Evolutionary conservation across 1,140 invertebrate genomes (phyloP).

Genomic region (Ephestia elutella): DNA sequence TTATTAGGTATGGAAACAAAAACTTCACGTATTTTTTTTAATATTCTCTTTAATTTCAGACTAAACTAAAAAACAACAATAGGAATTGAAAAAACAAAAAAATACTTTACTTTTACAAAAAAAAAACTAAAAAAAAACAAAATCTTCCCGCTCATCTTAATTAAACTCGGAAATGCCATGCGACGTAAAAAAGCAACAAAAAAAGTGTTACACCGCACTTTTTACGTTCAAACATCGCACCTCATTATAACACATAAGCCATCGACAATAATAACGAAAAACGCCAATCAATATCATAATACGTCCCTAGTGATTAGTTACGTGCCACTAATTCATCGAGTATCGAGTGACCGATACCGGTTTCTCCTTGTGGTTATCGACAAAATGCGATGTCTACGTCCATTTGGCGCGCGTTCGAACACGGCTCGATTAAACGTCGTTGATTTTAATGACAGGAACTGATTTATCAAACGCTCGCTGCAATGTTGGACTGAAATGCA

Average conservation of each 20-base stretch:
- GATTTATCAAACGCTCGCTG: background rate
- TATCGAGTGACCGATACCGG: conserved; percentile 29
- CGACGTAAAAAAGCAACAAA: background rate
- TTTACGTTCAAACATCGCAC: conserved; percentile 14
- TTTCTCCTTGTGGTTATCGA: conserved; percentile 28
- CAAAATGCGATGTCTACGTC: conserved; percentile 29
- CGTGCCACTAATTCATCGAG: conserved; percentile 21
- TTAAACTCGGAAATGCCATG: background rate
- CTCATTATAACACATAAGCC: conserved; percentile 25
- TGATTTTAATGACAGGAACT: conserved; percentile 5
- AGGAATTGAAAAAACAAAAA: too few species aligned
- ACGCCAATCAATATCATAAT: conserved; percentile 33
- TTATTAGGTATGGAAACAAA: too few species aligned
- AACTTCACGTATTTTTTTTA: too few species aligned
- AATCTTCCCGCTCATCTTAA: background rate
- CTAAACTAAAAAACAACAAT: too few species aligned
- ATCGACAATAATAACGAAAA: conserved; percentile 19
- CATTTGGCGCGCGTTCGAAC: conserved; percentile 13
- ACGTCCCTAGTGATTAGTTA: conserved; percentile 31
- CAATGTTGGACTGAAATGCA: background rate
- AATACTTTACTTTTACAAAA: too few species aligned
- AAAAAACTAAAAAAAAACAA: background rate
- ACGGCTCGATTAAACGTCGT: background rate
- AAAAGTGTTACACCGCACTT: conserved; percentile 22
- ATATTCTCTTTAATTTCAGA: too few species aligned